Base-by-base conservation (phyloP, 2,113 vertebrate species). In the Nyctereutes procyonoides region DNA sequence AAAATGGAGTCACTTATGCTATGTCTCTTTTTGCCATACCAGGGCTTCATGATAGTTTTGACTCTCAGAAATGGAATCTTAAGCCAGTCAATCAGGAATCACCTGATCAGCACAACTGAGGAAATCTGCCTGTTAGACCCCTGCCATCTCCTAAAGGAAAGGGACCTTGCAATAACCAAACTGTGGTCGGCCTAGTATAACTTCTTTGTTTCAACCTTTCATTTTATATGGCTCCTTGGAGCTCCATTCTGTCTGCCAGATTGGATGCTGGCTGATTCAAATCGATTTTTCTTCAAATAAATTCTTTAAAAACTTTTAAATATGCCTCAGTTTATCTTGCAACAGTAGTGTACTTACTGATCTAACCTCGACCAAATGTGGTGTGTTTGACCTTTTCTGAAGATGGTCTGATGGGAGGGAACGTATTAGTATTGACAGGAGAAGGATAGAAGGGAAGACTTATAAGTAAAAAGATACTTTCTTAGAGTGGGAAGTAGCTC, bases 351-450 rank as follows among this genome's bases (percentile, higher is more conserved):
- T 85, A 30, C 60, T 51, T 82, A 28, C 30, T 74, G 62, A 79
- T 48, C 91, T 94, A 62, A 90, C 65, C 73, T 12, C n/a, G 51
- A 60, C 55, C 83, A 77, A 79, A 95, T 73, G 22, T 67, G 88
- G 30, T 20, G 11, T 87, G 28, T 83, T 86, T 93, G 91, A 58
- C 43, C 65, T 19, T 93, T 71, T 77, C 24, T 87, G 79, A 76
- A 63, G 56, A 62, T 71, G 32, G 53, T n/a, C 19, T 76, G 20
- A 55, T 28, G 7, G 55, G 35, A 90, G 24, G 26, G 19, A 14
- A 95, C 92, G 10, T 32, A 73, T 86, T 93, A 62, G 56, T 56
- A 56, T 71, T 96, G 71, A 69, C 8, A 76, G 20, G 28, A 22
- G 76, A 22, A 62, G 26, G 4, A 26, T 20, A 1, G 24, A 89